Percentiles rank a stretch among this genome's conserved stretches.
phyloP scores from a whole-genome alignment of 1,140 invertebrate species.

The Oreohelix idahoensis region DNA sequence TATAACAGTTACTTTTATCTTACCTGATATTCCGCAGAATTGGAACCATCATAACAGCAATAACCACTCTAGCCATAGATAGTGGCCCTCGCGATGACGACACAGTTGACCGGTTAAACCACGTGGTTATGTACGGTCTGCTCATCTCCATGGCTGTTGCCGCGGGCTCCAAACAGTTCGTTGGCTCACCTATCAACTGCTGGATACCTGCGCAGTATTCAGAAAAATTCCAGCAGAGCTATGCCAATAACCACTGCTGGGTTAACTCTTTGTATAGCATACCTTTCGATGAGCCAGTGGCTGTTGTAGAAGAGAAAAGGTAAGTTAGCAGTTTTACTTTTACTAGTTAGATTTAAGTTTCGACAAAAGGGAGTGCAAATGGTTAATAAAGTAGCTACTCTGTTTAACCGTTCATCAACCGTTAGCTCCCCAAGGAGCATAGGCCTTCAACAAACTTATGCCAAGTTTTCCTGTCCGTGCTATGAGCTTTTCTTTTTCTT shows the following conservation, averaged over 20 bases:
- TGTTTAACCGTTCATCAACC: no score
- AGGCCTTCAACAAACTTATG: no score
- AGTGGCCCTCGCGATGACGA: slow-evolving; percentile 11
- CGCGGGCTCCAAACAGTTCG: slow-evolving; percentile 17
- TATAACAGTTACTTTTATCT: no score
- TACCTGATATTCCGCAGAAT: background rate
- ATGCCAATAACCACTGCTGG: slow-evolving; percentile 38
- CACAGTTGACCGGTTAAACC: slow-evolving; percentile 23
- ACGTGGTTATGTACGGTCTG: slow-evolving; percentile 19
- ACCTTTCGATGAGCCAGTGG: slow-evolving; percentile 13
- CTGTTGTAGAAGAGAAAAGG: slow-evolving; percentile 13
- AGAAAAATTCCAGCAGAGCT: slow-evolving; percentile 19
- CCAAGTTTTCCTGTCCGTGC: no score
- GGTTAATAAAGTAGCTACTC: no score
- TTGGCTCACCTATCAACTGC: slow-evolving; percentile 28
- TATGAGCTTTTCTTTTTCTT: no score
- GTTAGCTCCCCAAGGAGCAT: no score
- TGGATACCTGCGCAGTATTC: slow-evolving; percentile 31
- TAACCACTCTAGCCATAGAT: background rate
- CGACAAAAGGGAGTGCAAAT: no score
- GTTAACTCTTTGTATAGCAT: slow-evolving; percentile 19
- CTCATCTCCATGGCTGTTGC: background rate
- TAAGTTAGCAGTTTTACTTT: no score
- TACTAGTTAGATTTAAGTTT: no score
- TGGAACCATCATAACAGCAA: background rate